Evolutionary conservation across 2,113 vertebrate genomes (phyloP).

Genomic region (Apodemus speciosus): DNA sequence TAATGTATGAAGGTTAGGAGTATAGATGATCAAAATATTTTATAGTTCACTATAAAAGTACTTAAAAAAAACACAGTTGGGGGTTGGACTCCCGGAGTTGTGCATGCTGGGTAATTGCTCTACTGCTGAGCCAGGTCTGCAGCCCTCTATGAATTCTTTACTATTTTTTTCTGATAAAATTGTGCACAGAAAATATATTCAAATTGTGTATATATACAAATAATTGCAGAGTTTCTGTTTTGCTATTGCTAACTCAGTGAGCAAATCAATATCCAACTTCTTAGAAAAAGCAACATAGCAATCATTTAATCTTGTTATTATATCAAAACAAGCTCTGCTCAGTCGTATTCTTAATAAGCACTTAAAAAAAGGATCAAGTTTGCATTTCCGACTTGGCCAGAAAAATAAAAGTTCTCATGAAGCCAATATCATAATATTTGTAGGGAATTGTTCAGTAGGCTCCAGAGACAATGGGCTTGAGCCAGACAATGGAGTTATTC

Average conservation of each 20-base stretch:
- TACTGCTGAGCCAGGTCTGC: neutral
- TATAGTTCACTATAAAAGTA: neutral
- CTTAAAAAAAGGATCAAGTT: neutral
- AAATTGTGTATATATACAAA: neutral
- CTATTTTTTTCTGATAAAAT: neutral
- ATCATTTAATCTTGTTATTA: neutral
- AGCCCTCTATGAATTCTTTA: neutral
- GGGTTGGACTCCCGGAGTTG: neutral
- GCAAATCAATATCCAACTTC: neutral
- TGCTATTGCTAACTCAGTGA: neutral
- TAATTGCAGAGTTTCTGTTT: neutral
- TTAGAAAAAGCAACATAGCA: neutral
- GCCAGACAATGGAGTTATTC: conserved; percentile 36
- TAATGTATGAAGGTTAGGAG: conserved; percentile 11
- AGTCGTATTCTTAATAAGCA: neutral
- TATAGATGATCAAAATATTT: neutral
- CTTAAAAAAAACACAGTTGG: neutral
- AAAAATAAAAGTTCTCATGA: neutral
- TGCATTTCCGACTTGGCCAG: neutral
- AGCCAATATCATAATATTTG: neutral
- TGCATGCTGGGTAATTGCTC: neutral
- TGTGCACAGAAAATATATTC: neutral
- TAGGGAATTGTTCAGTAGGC: neutral
- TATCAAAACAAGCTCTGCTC: neutral
- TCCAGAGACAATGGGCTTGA: neutral